Evolutionary conservation across 1,140 invertebrate genomes (phyloP).

Genomic region (Olivierus martensii): DNA sequence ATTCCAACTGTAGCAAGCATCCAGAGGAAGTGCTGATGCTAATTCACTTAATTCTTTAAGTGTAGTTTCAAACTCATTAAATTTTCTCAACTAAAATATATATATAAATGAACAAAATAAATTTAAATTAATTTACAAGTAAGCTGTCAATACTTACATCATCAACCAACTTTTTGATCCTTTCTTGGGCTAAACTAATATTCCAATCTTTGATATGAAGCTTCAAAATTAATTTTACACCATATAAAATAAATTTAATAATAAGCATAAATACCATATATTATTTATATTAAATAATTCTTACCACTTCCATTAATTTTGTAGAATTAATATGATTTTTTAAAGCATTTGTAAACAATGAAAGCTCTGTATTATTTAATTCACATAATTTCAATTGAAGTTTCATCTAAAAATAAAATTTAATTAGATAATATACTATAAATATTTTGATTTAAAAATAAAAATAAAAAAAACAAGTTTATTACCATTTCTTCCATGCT

Average conservation of each 20-base stretch:
- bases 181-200: conserved; percentile 22
- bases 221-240: conserved; percentile 17
- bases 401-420: conserved; percentile 1
- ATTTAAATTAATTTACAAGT: not conserved
- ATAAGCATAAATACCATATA: too few relatives aligned
- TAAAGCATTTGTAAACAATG: conserved; percentile 1
- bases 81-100: conserved; percentile 26
- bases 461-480: not conserved
- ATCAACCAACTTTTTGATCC: conserved; percentile 24
- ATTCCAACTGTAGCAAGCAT: conserved; percentile 22
- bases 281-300: too few relatives aligned
- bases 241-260: too few relatives aligned
- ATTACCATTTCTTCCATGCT: not conserved
- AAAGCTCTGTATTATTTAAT: conserved; percentile 4
- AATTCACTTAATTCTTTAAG: conserved; percentile 28
- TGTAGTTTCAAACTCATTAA: conserved; percentile 31
- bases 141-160: conserved; percentile 13
- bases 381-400: conserved; percentile 6
- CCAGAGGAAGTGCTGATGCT: conserved; percentile 29
- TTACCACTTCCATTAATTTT: conserved; percentile 12
- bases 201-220: conserved; percentile 25
- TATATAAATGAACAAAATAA: not conserved
- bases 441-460: not conserved
- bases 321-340: conserved; percentile 7
- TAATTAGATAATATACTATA: too few relatives aligned